Evolutionary conservation across 2,113 vertebrate species (phyloP).

Genomic region (Apodemus sylvaticus): DNA sequence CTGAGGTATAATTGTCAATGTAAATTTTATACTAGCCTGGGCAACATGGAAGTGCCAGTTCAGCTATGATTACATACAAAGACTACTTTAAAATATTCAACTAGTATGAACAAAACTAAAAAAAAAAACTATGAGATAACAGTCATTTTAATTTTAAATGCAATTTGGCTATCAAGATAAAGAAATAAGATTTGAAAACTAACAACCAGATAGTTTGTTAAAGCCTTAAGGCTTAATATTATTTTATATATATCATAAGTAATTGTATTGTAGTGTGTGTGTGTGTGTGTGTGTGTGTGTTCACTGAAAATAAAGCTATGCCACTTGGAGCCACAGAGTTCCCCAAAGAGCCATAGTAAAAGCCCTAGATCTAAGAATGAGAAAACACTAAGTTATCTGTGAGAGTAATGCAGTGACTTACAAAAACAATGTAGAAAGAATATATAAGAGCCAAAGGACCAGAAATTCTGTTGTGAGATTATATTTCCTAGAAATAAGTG

Average conservation of each 20-base stretch:
- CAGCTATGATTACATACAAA: not conserved
- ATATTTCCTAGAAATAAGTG: no score
- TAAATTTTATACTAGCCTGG: not conserved
- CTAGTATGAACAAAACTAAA: not conserved
- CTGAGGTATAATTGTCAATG: not conserved
- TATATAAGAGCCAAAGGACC: no score
- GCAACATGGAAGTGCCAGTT: not conserved
- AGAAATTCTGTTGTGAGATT: no score
- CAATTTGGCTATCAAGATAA: not conserved
- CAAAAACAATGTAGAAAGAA: not conserved
- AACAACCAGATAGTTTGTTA: not conserved
- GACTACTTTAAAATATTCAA: not conserved
- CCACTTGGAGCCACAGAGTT: not conserved
- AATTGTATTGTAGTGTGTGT: not conserved
- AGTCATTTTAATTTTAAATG: not conserved
- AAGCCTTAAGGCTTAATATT: not conserved
- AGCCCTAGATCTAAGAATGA: not conserved
- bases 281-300: not conserved
- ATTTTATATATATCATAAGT: not conserved
- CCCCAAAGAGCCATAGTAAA: not conserved
- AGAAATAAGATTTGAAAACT: not conserved
- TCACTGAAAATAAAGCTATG: not conserved
- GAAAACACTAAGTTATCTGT: not conserved
- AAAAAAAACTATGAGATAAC: not conserved
- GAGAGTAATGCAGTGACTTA: not conserved